Base-by-base conservation (phyloP, 2,113 vertebrate species). In the Salvelinus fontinalis region DNA sequence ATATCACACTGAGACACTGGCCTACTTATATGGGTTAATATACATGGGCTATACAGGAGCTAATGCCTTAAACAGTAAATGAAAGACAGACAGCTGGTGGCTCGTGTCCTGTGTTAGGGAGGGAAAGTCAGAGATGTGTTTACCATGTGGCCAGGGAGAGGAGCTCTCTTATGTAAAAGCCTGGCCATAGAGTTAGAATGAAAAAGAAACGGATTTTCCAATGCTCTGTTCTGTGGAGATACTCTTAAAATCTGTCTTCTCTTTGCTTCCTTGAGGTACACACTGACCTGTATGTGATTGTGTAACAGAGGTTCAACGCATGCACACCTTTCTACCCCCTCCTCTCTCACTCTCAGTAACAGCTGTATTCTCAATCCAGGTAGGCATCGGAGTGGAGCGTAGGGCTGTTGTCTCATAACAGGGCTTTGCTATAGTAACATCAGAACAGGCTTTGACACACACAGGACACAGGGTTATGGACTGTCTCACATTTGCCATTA, bases 61-160 rank as follows among this genome's bases (percentile, higher is more conserved):
- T 54, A 54, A 18, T 18, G 51, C 51, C 14, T 54, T 54, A 5
- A 54, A 54, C 51, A 64, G 75, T 72, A 87, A 86, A 90, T 91
- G 89, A 91, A 92, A 91, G 31, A 70, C 77, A 88, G 89, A 90
- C 87, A 90, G 65, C 79, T 81, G 77, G 79, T 76, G 82, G 75
- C 80, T 81, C 77, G 68, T 70, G 75, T 82, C 3, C 12, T 64
- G 79, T 75, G 39, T 77, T 75, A 74, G 54, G 77, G 76, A 76
- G 60, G 24, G 65, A 24, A 4, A 13, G 77, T 83, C 31, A 77
- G 65, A 84, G 73, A 79, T 80, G 69, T 86, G 75, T 86, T 88
- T 83, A 81, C 74, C 71, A 70, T 76, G 71, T 64, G 71, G 73
- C 27, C 8, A 73, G 76, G 13, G 8, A 71, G 69, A 34, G 59